Percentiles rank a stretch among this genome's conserved stretches.
Conservation (phyloP, 2,113 vertebrate species). For the Tor tambroides region DNA sequence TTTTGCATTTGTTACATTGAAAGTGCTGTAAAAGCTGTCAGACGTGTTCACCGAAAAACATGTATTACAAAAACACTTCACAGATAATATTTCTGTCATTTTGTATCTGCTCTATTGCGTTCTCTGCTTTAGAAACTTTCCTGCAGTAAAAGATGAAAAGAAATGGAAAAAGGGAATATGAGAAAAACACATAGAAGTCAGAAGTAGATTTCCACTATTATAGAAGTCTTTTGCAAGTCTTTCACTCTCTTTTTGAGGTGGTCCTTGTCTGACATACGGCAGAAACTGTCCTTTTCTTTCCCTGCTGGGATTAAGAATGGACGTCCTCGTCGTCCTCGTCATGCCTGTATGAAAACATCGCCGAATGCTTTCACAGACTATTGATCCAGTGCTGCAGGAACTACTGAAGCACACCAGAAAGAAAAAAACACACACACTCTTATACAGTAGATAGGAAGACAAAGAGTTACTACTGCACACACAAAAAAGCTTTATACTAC, state of each 20-base stretch:
- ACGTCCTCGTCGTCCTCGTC: slow-evolving; percentile 1
- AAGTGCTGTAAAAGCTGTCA: neutral
- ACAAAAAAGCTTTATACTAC: neutral
- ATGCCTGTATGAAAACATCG: slow-evolving; percentile 11
- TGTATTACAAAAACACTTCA: neutral
- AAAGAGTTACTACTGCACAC: neutral
- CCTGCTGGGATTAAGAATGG: neutral
- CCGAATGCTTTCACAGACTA: neutral
- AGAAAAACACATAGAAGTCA: neutral
- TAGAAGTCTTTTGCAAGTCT: neutral
- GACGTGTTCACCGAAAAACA: neutral
- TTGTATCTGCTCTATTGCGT: neutral
- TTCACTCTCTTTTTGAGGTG: neutral
- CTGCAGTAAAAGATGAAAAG: neutral
- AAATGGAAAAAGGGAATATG: neutral
- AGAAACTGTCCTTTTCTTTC: slow-evolving; percentile 2
- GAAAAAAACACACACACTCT: neutral
- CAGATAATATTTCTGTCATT: neutral
- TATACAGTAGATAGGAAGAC: neutral
- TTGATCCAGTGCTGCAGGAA: neutral
- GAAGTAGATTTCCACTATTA: neutral
- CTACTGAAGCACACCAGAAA: neutral
- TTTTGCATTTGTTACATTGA: neutral
- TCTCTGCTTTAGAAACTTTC: neutral
- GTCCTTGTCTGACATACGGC: slow-evolving; percentile 17